Base-by-base conservation (phyloP, 2,888 invertebrate genomes). In the Drosophila acutilabella region DNA sequence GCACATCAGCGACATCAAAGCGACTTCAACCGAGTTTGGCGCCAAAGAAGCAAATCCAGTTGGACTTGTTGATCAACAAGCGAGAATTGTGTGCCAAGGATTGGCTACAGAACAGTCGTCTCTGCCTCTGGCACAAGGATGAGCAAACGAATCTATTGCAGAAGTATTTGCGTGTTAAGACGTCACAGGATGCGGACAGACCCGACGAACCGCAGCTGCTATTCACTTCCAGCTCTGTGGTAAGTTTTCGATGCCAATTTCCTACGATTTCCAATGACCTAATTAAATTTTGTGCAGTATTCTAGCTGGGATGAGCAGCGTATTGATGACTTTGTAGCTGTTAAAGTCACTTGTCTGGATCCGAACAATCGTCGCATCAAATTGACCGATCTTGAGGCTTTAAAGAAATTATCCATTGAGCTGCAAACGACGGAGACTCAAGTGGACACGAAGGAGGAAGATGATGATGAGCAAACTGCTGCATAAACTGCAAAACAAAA, bases 301-400 rank as follows among this genome's bases (percentile, higher is more conserved):
- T 92, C 92, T 52, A 92, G 92, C 67, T 92, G 92, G 91, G 93
- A 92, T 79, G 92, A 92, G 33, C 89, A 91, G 65, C 88, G 92
- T 3, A 84, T 91, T 54, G 81, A 85, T 18, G 92, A 92, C 56
- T 93, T 91, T 50, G 80, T 90, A n/a, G 81, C 80, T 47, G 86
- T 92, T 1, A 86, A 90, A 69, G 92, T 91, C 4, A 91, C 90
- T 67, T 90, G 90, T 14, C 66, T 91, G 67, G 90, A 91, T 75
- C 77, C 88, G 4, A 90, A 85, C 42, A 90, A 89, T 41, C 81
- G 92, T 14, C 90, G 91, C 16, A 90, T 92, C 0, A 87, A 89
- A 66, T 71, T 92, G 5, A 74, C 85, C n/a, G 86, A 90, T 66
- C 48, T 84, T 4, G 75, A 78, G 51, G 84, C 81, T 14, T 52